Percentiles rank a stretch among this genome's conserved stretches.
Conservation (phyloP, 1,140 invertebrate genomes). For the Neelides sp. region DNA sequence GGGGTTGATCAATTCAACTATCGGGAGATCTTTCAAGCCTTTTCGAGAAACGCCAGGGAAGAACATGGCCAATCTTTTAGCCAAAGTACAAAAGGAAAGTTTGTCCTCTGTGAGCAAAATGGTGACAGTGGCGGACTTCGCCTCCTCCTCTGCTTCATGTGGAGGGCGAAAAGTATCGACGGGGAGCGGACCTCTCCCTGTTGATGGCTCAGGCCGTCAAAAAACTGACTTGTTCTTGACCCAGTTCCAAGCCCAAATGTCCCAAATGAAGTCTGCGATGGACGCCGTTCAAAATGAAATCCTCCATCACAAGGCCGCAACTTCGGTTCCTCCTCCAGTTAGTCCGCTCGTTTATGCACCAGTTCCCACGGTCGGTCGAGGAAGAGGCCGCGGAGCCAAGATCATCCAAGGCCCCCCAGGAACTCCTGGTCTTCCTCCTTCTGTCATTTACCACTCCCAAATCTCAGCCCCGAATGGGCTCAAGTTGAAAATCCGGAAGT, state of each 20-base stretch:
- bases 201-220: neutral
- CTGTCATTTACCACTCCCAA: constrained; percentile 25
- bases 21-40: neutral
- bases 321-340: neutral
- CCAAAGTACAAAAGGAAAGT: constrained; percentile 21
- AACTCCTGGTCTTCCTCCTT: neutral
- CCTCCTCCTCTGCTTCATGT: too few relatives aligned
- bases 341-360: too few relatives aligned
- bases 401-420: neutral
- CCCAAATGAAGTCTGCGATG: constrained; percentile 29
- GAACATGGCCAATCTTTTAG: constrained; percentile 20
- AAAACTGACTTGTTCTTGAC: constrained; percentile 24
- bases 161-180: too few relatives aligned
- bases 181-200: neutral
- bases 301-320: neutral
- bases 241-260: constrained; percentile 30
- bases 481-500: constrained; percentile 50
- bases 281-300: constrained; percentile 27
- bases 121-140: neutral
- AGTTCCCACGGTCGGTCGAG: too few relatives aligned
- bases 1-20: neutral
- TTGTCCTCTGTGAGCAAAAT: neutral
- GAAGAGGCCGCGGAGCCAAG: too few relatives aligned
- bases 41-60: constrained; percentile 9
- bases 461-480: constrained; percentile 40